Base-by-base conservation (phyloP, 2,888 invertebrate genomes). In the Andrena trimmerana region DNA sequence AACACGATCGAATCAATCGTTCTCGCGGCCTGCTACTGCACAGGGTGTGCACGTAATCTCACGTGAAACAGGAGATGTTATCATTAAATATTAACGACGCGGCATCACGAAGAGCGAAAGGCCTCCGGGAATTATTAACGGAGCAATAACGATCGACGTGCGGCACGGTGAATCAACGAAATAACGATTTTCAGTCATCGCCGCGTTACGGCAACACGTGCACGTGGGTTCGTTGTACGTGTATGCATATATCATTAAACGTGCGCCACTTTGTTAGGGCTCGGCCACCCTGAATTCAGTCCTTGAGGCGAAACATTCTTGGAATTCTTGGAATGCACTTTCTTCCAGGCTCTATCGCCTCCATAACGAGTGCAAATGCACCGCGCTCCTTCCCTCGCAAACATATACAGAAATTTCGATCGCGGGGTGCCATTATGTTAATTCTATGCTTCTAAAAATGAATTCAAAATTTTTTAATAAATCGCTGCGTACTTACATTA, bases 111-210 rank as follows among this genome's bases (percentile, higher is more conserved):
- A 83, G 76, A 86, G 77, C 78, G 86, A 86, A 89, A 89, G 81
- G 85, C 81, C 86, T 79, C 81, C 63, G 78, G 48, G 86, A 89
- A 90, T 90, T 88, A 90, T 90, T 90, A 89, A 89, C 81, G 85
- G 84, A 81, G 77, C 85, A 84, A 88, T 89, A 89, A 88, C 82
- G 89, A 87, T 88, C 87, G 89, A 88, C 83, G 83, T 84, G 79
- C 79, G 63, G 80, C 77, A 84, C 82, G 83, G 81, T 83, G 85
- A 89, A 90, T 91, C 90, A 89, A 91, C 86, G 85, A 89, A 90
- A 89, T 93, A 93, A 93, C 92, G 93, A 92, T 93, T 93, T 92
- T 90, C 90, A 92, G 91, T 92, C 92, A 92, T 89, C 89, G 87
- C 48, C 80, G 79, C 78, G 79, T 86, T 84, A 82, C 67, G 71